phyloP scores from a whole-genome alignment of 2,113 vertebrate genomes.

The Globicephala melas region DNA sequence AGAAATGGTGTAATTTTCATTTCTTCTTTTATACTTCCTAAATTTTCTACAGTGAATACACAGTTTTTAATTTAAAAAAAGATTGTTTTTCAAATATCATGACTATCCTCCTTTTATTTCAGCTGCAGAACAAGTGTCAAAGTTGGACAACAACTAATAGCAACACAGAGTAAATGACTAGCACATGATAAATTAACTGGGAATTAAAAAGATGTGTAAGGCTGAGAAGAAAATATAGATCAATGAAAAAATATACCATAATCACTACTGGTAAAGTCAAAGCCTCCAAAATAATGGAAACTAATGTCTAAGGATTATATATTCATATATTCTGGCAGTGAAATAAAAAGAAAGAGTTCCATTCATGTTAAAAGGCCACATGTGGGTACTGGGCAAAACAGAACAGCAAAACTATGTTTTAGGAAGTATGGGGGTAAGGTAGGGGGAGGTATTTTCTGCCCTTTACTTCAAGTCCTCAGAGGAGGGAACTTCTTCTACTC shows the following conservation, averaged over 20 bases:
- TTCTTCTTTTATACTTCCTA: not conserved
- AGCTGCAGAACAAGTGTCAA: not conserved
- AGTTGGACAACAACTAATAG: slow-evolving; percentile 25
- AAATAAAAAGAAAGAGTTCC: not conserved
- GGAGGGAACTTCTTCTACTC: not conserved
- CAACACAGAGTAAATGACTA: slow-evolving; percentile 30
- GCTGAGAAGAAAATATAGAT: slow-evolving; percentile 21
- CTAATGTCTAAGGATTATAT: not conserved
- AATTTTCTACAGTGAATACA: not conserved
- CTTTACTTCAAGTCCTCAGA: not conserved
- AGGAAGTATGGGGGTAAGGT: not conserved
- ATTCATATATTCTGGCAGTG: not conserved
- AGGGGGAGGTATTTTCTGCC: not conserved
- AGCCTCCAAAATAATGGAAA: not conserved
- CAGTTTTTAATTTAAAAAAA: not conserved
- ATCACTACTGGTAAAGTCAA: slow-evolving; percentile 3
- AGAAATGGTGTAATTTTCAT: not conserved
- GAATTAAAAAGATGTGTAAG: not conserved
- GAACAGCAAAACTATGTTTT: not conserved
- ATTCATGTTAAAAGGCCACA: not conserved
- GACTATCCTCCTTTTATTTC: slow-evolving; percentile 2
- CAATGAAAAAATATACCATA: slow-evolving; percentile 31
- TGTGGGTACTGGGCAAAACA: not conserved
- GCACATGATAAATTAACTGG: not conserved
- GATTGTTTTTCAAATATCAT: not conserved